Evolutionary conservation across 2,797 vertebrate genomes (phyloP).

Genomic region (Onychomys leucogaster): DNA sequence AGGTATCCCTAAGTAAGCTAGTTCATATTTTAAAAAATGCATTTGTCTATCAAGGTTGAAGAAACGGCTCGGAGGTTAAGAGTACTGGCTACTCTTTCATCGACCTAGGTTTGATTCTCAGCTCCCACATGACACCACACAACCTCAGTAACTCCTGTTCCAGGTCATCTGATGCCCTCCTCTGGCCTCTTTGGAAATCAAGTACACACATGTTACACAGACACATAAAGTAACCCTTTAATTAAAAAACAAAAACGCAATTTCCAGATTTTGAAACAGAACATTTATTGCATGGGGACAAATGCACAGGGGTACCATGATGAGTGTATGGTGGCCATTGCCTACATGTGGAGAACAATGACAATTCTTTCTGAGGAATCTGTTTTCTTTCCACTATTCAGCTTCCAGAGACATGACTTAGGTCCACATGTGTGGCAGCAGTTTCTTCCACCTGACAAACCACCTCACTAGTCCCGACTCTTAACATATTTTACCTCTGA

Average conservation of each 20-base stretch:
- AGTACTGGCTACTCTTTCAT: not conserved
- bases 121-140: not conserved
- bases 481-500: not conserved
- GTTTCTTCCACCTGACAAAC: not conserved
- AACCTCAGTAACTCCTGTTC: not conserved
- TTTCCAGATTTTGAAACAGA: not conserved
- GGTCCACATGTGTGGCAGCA: not conserved
- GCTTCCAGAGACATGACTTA: not conserved
- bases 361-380: not conserved
- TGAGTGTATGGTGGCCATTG: too few relatives aligned
- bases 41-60: not conserved
- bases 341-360: too few relatives aligned
- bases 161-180: not conserved
- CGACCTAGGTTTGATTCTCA: not conserved
- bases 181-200: not conserved
- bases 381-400: not conserved
- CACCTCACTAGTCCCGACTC: not conserved
- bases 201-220: not conserved
- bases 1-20: not conserved
- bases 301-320: too few relatives aligned
- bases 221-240: not conserved
- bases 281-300: not conserved
- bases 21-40: too few relatives aligned
- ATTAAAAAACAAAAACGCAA: not conserved
- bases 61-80: not conserved